Evolutionary conservation across 2,888 invertebrate genomes (phyloP).

Genomic region (Sympetrum striolatum): DNA sequence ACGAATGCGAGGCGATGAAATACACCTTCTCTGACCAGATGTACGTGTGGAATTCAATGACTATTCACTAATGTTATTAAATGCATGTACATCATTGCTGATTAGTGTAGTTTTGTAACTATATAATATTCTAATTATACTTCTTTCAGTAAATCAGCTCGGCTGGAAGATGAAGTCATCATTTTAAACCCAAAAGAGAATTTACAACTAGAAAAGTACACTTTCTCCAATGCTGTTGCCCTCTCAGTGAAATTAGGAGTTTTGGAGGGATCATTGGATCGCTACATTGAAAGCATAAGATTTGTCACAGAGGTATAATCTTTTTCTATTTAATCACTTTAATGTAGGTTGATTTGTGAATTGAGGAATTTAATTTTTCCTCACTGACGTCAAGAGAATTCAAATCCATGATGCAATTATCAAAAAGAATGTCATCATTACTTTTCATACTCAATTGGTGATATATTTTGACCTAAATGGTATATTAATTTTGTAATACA

Average conservation of each 20-base stretch:
- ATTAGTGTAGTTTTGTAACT: too few species aligned
- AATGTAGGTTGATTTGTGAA: background rate
- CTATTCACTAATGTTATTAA: too few species aligned
- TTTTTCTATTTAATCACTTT: background rate
- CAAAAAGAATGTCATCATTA: too few species aligned
- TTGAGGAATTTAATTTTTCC: background rate
- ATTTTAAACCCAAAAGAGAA: constrained; percentile 64
- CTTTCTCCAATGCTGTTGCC: constrained; percentile 93
- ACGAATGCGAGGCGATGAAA: constrained; percentile 84
- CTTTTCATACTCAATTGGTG: too few species aligned
- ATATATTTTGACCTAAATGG: too few species aligned
- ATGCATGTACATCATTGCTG: too few species aligned
- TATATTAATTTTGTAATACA: too few species aligned
- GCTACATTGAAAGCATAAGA: constrained; percentile 83
- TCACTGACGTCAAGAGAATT: too few species aligned
- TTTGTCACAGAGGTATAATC: constrained; percentile 70
- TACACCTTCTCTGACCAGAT: constrained; percentile 71
- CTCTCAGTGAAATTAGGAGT: constrained; percentile 93
- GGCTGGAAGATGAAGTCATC: constrained; percentile 62
- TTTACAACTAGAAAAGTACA: constrained; percentile 82
- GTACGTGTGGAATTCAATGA: constrained; percentile 53
- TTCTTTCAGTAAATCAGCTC: constrained; percentile 58
- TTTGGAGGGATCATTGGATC: constrained; percentile 88
- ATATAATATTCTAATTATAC: too few species aligned
- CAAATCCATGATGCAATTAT: too few species aligned